Percentiles rank a stretch among this genome's conserved stretches.
Evolutionary conservation across 2,797 vertebrate genomes (phyloP).

Genomic region (Melopsittacus undulatus): DNA sequence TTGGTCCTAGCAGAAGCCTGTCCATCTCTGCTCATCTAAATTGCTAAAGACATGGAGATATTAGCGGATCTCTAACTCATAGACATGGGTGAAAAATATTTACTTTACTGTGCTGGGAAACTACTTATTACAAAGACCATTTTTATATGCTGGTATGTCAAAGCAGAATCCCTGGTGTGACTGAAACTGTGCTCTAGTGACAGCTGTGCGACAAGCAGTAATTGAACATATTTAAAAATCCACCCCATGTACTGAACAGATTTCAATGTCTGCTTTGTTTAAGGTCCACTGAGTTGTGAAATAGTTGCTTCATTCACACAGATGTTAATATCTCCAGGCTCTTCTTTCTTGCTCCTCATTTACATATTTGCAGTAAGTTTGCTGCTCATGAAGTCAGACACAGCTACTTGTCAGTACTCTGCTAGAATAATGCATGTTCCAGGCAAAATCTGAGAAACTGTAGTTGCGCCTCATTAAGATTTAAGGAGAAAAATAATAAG

Average conservation of each 20-base stretch:
- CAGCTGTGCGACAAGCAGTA: constrained; percentile 75
- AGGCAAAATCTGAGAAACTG: constrained; percentile 63
- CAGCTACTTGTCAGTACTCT: constrained; percentile 70
- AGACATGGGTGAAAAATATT: constrained; percentile 37
- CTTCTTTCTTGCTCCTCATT: constrained; percentile 81
- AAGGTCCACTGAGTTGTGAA: constrained; percentile 84
- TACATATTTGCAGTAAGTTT: constrained; percentile 79
- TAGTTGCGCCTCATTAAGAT: constrained; percentile 78
- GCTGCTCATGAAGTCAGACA: constrained; percentile 68
- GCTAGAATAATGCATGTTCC: constrained; percentile 67
- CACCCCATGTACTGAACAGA: constrained; percentile 75
- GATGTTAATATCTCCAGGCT: constrained; percentile 84
- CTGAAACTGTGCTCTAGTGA: constrained; percentile 67
- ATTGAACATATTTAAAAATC: constrained; percentile 80
- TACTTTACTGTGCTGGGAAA: constrained; percentile 36
- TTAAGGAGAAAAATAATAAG: constrained; percentile 77
- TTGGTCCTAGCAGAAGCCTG: background rate
- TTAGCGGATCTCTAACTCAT: background rate
- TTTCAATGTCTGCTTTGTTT: constrained; percentile 80
- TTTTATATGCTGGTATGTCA: constrained; percentile 66
- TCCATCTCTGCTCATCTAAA: background rate
- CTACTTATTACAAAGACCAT: constrained; percentile 43
- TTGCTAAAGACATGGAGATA: background rate
- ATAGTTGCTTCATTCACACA: constrained; percentile 79
- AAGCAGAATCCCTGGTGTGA: constrained; percentile 62